Conservation (phyloP, 2,888 invertebrate genomes). For the Perithous albicinctus region DNA sequence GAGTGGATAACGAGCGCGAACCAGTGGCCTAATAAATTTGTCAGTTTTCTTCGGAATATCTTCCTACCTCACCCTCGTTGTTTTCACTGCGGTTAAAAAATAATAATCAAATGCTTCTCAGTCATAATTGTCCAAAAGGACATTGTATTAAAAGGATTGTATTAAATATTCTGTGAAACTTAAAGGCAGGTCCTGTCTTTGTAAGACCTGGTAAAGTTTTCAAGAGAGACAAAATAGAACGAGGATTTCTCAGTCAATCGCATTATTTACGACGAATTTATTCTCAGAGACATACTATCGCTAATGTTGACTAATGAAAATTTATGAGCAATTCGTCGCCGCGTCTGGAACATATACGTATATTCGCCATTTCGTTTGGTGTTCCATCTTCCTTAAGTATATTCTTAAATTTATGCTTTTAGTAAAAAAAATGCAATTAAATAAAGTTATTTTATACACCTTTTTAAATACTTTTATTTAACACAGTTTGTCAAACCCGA, state of each 20-base stretch:
- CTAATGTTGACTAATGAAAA: slow-evolving; percentile 61
- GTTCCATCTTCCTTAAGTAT: neutral
- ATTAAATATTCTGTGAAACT: slow-evolving; percentile 23
- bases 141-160: no score
- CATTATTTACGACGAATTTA: slow-evolving; percentile 44
- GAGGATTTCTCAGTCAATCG: slow-evolving; percentile 24
- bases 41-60: slow-evolving; percentile 8
- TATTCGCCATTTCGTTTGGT: neutral
- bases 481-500: no score
- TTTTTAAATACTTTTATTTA: no score
- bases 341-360: neutral
- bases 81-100: slow-evolving; percentile 19
- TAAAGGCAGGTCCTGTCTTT: neutral
- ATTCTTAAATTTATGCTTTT: neutral
- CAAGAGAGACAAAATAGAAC: slow-evolving; percentile 1
- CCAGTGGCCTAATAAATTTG: slow-evolving; percentile 41
- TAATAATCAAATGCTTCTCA: slow-evolving; percentile 28
- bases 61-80: neutral
- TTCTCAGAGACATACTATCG: slow-evolving; percentile 46
- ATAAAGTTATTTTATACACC: no score
- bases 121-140: slow-evolving; percentile 6
- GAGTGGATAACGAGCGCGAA: slow-evolving; percentile 40
- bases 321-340: slow-evolving; percentile 26
- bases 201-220: neutral
- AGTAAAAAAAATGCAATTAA: neutral